A percentile compares a stretch with the other conserved stretches of the same genome.
phyloP scores from a whole-genome alignment of 2,797 vertebrate genomes.

The Cercopithecus diana region DNA sequence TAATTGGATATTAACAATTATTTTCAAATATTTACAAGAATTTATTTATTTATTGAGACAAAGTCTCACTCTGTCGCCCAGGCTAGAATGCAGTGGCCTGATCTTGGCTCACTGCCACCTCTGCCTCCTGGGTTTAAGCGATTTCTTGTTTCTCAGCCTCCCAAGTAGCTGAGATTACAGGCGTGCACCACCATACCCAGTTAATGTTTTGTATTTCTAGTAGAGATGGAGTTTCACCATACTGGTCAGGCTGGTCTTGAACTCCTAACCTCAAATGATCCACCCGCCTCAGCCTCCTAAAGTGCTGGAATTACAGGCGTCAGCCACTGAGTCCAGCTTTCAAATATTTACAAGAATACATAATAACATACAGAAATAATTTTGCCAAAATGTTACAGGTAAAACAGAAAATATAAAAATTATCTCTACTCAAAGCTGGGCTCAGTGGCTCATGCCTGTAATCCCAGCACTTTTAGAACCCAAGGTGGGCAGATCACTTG shows the following conservation, averaged over 20 bases:
- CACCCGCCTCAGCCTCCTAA: background rate
- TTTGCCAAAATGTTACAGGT: slow-evolving; percentile 10
- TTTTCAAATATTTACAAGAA: background rate
- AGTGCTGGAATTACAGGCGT: background rate
- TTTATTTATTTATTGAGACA: background rate
- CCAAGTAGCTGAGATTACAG: background rate
- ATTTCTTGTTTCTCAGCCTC: background rate
- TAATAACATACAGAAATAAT: background rate
- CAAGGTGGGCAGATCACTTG: background rate
- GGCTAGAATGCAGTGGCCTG: background rate
- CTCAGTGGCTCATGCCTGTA: background rate
- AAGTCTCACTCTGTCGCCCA: background rate
- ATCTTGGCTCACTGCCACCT: background rate
- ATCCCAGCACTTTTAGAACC: background rate
- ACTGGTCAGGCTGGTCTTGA: background rate
- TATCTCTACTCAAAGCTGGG: background rate
- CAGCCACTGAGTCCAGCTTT: background rate
- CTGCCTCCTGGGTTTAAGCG: background rate
- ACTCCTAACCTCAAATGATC: background rate
- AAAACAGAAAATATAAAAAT: slow-evolving; percentile 34
- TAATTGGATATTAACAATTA: background rate
- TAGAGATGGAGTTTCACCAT: background rate
- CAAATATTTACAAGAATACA: background rate
- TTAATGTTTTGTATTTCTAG: background rate
- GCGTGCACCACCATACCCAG: background rate